Conservation (phyloP, 2,113 vertebrate species). For the Zeus faber region DNA sequence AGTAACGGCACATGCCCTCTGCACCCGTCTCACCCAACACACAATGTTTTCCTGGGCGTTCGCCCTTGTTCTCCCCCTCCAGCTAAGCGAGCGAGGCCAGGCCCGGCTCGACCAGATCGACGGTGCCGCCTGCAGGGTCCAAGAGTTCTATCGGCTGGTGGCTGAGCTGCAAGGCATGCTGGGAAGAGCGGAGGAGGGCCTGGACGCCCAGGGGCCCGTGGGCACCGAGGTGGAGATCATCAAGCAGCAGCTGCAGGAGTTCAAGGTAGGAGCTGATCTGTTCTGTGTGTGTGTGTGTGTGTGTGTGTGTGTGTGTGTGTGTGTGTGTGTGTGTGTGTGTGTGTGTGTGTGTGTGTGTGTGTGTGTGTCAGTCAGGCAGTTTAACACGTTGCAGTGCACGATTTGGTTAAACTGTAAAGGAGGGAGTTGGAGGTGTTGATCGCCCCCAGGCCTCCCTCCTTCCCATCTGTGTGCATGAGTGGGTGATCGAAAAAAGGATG, state of each 20-base stretch:
- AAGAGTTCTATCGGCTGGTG: conserved; percentile 85
- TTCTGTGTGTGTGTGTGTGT: neutral
- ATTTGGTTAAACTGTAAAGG: neutral
- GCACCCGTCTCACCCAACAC: neutral
- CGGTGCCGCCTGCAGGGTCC: conserved; percentile 76
- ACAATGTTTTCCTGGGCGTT: no score
- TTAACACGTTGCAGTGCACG: no score
- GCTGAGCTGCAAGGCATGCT: conserved; percentile 83
- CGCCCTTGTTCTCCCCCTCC: neutral
- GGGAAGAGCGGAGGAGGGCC: conserved; percentile 79
- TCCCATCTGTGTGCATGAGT: neutral
- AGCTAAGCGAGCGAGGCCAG: conserved; percentile 85
- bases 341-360: neutral
- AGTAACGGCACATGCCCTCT: neutral
- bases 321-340: neutral
- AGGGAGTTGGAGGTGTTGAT: no score
- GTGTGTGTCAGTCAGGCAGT: neutral
- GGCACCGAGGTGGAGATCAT: conserved; percentile 92
- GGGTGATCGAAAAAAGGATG: neutral
- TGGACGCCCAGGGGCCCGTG: conserved; percentile 84
- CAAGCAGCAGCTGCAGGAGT: conserved; percentile 90
- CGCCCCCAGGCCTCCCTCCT: no score
- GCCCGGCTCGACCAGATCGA: conserved; percentile 84
- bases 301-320: neutral
- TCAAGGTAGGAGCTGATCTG: conserved; percentile 81